These are phyloP conservation scores for Nymphalis io DNA, from an alignment of 1,140 invertebrate species.

Conservation along the genomic window DNA sequence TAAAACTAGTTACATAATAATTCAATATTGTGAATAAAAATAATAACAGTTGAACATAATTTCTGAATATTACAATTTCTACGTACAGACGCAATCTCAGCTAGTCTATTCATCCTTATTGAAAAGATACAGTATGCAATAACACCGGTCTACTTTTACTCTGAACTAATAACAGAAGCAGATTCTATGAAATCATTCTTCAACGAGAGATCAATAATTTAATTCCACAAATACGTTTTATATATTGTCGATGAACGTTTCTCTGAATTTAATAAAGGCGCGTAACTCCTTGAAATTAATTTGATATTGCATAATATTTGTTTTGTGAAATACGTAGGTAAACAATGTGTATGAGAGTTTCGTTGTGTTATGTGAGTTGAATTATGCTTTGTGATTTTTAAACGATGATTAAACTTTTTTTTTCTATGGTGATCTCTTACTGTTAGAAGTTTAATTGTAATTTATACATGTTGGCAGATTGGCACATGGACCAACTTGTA, in stretches of 20 bases:
- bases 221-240: conserved; percentile 25
- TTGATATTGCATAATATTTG: conserved; percentile 10
- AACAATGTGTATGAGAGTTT: no score
- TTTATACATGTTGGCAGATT: no score
- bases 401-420: no score
- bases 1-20: no score
- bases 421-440: no score
- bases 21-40: not conserved
- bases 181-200: conserved; percentile 15
- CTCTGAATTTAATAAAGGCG: conserved; percentile 19
- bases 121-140: conserved; percentile 19
- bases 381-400: no score
- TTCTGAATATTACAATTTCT: conserved; percentile 9
- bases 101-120: conserved; percentile 11
- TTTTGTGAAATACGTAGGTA: conserved; percentile 22
- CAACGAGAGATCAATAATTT: conserved; percentile 18
- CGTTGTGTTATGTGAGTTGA: no score
- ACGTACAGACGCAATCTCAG: conserved; percentile 16
- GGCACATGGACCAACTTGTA: no score
- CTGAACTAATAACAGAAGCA: not conserved
- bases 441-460: no score
- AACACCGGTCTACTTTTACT: conserved; percentile 21
- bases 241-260: conserved; percentile 21
- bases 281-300: conserved; percentile 23
- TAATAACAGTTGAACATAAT: not conserved